Evolutionary conservation across 92 coral and sea anemone species (phyloP).

Genomic region (Epizoanthus scotinus): DNA sequence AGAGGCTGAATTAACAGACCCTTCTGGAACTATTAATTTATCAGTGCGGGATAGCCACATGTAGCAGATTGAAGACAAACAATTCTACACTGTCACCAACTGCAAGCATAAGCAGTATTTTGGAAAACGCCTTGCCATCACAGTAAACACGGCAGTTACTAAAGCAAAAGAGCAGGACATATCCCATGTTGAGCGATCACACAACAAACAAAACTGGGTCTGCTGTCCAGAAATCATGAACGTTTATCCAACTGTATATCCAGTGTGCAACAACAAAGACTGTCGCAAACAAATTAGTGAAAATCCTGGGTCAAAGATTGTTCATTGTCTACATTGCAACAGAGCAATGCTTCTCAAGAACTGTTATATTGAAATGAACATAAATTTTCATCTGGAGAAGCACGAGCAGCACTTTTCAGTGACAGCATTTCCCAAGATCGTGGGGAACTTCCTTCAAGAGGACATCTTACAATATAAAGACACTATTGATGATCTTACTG

Average conservation of each 20-base stretch:
- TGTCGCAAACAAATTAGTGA: slow-evolving; percentile 43
- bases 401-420: slow-evolving; percentile 32
- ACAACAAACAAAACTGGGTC: slow-evolving; percentile 41
- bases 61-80: slow-evolving; percentile 42
- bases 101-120: slow-evolving; percentile 57
- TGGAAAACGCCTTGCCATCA: slow-evolving; percentile 59
- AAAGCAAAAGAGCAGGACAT: slow-evolving; percentile 53
- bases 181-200: slow-evolving; percentile 30
- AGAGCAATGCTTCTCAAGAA: slow-evolving; percentile 55
- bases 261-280: slow-evolving; percentile 64
- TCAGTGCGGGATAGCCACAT: slow-evolving; percentile 60
- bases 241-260: slow-evolving; percentile 42
- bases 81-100: slow-evolving; percentile 55
- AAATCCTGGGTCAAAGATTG: slow-evolving; percentile 45
- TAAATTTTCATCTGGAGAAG: slow-evolving; percentile 41
- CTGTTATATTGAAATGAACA: slow-evolving; percentile 50
- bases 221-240: slow-evolving; percentile 59
- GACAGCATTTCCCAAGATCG: slow-evolving; percentile 46
- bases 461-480: slow-evolving; percentile 56
- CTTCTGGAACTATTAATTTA: slow-evolving; percentile 53
- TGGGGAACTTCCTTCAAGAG: slow-evolving; percentile 31
- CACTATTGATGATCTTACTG: no score
- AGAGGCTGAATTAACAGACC: slow-evolving; percentile 52
- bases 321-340: slow-evolving; percentile 49
- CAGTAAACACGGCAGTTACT: slow-evolving; percentile 39